These are phyloP conservation scores for Onychostruthus taczanowskii DNA, from an alignment of 2,113 vertebrate genomes.

Conservation along the genomic window DNA sequence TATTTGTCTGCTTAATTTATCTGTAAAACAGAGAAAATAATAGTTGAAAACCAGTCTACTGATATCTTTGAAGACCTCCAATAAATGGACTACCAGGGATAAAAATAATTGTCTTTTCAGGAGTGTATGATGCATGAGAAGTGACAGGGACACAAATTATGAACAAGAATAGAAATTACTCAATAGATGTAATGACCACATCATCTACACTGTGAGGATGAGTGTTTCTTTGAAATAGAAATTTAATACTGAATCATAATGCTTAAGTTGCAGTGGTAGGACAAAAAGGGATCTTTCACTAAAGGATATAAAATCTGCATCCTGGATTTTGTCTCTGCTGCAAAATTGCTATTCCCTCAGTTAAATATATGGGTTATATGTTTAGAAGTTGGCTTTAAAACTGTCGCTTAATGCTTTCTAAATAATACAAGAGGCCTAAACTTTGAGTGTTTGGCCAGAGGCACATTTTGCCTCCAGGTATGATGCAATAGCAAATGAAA, in stretches of 20 bases:
- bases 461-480: neutral
- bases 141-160: neutral
- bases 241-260: neutral
- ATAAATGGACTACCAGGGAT: neutral
- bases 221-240: neutral
- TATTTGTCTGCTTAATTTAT: neutral
- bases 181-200: neutral
- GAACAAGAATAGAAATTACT: neutral
- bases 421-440: neutral
- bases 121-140: neutral
- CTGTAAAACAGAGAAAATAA: neutral
- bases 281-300: neutral
- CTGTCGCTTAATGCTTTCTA: neutral
- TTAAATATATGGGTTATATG: neutral
- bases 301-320: neutral
- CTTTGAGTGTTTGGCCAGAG: neutral
- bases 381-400: neutral
- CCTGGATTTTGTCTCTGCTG: neutral
- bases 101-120: neutral
- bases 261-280: neutral
- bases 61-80: neutral
- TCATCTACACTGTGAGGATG: neutral
- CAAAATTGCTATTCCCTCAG: neutral
- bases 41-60: neutral
- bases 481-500: neutral